A percentile compares a stretch with the other conserved stretches of the same genome.
These are phyloP conservation scores for Poecilia picta DNA, from an alignment of 2,797 vertebrate species.

Conservation along the genomic window DNA sequence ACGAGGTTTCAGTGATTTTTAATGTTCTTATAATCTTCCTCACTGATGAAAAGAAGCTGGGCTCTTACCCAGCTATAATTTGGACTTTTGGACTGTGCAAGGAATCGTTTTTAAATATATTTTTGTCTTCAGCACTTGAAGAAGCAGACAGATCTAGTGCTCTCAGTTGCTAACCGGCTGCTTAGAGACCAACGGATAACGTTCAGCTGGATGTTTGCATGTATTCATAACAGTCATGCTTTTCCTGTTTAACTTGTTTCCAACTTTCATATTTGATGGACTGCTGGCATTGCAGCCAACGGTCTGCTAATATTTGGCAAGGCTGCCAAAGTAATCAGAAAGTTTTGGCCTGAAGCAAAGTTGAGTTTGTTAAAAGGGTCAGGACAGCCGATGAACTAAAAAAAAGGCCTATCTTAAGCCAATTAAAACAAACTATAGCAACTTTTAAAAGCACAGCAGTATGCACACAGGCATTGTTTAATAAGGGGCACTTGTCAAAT, in stretches of 20 bases:
- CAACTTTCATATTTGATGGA: not conserved
- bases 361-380: not conserved
- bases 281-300: not conserved
- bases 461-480: not conserved
- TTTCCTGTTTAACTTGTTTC: not conserved
- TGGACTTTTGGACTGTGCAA: not conserved
- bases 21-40: not conserved
- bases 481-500: not conserved
- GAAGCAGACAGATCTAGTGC: not conserved
- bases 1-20: not conserved
- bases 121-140: not conserved
- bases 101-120: not conserved
- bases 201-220: not conserved
- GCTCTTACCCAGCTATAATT: not conserved
- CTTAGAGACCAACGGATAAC: not conserved
- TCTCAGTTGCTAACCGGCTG: not conserved
- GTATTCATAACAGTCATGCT: not conserved
- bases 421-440: not conserved
- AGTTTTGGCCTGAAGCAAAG: not conserved
- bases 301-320: not conserved
- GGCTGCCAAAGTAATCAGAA: not conserved
- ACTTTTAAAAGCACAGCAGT: not conserved
- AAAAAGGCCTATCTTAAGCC: not conserved
- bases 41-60: not conserved
- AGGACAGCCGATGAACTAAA: not conserved